Evolutionary conservation across 2,888 invertebrate species (phyloP).

Genomic region (Drosophila melanocephala): DNA sequence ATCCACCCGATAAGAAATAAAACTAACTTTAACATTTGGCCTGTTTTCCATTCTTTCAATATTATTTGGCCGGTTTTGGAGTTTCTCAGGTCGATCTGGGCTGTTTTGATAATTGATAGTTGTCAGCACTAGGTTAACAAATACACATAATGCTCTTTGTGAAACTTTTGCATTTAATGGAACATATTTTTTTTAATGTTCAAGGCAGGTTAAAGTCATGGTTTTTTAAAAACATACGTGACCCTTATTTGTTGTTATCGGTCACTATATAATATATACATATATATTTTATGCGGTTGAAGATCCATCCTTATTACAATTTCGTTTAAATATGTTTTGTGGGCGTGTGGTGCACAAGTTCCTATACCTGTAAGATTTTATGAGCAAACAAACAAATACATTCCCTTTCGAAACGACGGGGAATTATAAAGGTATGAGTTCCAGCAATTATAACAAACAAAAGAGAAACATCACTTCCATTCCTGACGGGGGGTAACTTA

Average conservation of each 20-base stretch:
- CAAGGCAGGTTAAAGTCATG: background rate
- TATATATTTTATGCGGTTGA: background rate
- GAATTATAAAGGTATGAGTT: constrained; percentile 41
- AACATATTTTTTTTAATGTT: background rate
- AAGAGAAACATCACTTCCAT: constrained; percentile 71
- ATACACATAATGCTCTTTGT: background rate
- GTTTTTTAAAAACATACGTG: background rate
- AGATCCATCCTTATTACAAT: background rate
- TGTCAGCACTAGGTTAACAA: background rate
- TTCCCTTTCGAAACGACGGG: constrained; percentile 11
- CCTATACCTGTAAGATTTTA: background rate
- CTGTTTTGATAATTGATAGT: background rate
- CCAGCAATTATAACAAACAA: constrained; percentile 74
- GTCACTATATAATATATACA: background rate
- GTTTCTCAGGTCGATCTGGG: background rate
- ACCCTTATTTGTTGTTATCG: background rate
- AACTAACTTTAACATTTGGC: too few relatives aligned
- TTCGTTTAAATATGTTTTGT: background rate
- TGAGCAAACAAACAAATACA: constrained; percentile 9
- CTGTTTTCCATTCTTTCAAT: background rate
- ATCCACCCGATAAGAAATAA: background rate
- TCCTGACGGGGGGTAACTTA: constrained; percentile 65
- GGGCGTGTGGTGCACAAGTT: constrained; percentile 5
- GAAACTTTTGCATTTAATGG: background rate
- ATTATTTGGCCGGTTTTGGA: background rate